phyloP scores from a whole-genome alignment of 2,797 vertebrate genomes.

The Carduelis carduelis region DNA sequence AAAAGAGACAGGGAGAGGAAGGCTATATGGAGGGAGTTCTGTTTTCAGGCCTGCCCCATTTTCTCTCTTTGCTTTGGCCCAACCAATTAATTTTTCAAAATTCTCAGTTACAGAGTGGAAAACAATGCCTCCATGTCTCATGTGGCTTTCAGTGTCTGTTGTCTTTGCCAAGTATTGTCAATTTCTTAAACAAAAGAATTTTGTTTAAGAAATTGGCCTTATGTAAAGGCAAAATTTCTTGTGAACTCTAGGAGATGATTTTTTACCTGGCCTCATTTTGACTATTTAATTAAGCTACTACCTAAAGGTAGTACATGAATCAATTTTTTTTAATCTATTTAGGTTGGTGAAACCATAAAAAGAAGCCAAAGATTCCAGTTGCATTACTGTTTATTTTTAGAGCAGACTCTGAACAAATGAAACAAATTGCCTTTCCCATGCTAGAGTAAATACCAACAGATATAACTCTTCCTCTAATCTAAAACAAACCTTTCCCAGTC shows the following conservation, averaged over 20 bases:
- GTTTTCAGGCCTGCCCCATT: background rate
- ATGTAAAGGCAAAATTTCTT: background rate
- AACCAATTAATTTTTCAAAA: background rate
- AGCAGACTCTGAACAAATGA: background rate
- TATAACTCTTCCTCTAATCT: background rate
- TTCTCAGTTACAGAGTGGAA: background rate
- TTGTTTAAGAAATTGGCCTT: background rate
- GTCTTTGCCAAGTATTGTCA: background rate
- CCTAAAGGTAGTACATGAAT: background rate
- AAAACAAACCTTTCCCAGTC: background rate
- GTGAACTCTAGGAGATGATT: background rate
- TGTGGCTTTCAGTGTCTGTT: background rate
- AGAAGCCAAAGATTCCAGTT: background rate
- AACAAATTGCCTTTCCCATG: background rate
- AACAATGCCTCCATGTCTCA: background rate
- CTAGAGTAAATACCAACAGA: background rate
- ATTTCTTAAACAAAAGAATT: background rate
- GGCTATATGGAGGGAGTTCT: background rate
- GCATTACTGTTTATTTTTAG: slow-evolving; percentile 26
- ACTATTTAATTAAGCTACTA: background rate
- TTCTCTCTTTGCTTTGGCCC: background rate
- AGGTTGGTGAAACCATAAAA: background rate
- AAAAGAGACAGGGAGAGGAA: background rate
- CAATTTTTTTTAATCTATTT: background rate
- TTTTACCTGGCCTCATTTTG: background rate